Percentiles rank a stretch among this genome's conserved stretches.
Evolutionary conservation across 2,888 invertebrate species (phyloP).

Genomic region (Diloba caeruleocephala): DNA sequence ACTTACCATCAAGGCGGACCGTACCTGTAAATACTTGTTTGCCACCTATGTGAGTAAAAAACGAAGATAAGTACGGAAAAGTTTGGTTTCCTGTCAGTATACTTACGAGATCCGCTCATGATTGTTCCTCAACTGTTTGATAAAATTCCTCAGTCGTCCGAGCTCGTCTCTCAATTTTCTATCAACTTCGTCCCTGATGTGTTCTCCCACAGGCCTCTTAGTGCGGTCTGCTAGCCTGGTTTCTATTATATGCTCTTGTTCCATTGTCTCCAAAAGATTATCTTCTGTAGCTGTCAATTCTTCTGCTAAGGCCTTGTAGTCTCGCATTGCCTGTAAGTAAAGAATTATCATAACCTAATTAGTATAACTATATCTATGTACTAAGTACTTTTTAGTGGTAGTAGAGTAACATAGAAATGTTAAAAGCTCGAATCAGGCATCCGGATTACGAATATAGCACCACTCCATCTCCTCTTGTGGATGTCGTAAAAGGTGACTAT

Average conservation of each 20-base stretch:
- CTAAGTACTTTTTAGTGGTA: too few species aligned
- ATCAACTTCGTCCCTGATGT: conserved; percentile 91
- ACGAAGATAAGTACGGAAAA: too few species aligned
- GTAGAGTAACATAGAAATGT: too few species aligned
- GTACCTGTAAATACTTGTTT: too few species aligned
- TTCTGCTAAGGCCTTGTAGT: conserved; percentile 91
- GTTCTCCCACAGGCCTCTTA: conserved; percentile 91
- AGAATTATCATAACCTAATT: conserved; percentile 19
- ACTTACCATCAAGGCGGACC: too few species aligned
- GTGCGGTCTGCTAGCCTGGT: conserved; percentile 92
- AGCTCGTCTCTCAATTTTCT: conserved; percentile 90
- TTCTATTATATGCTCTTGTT: conserved; percentile 92
- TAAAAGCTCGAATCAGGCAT: too few species aligned
- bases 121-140: conserved; percentile 88
- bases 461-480: too few species aligned
- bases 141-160: conserved; percentile 88
- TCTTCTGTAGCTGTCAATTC: conserved; percentile 92
- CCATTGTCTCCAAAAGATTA: conserved; percentile 91
- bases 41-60: too few species aligned
- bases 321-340: conserved; percentile 90
- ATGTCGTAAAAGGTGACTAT: too few species aligned
- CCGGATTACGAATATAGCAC: too few species aligned
- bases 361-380: too few species aligned
- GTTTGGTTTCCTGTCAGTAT: too few species aligned
- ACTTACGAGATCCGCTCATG: conserved; percentile 89